A percentile compares a stretch with the other conserved stretches of the same genome.
These are phyloP conservation scores for Diceros bicornis DNA, from an alignment of 2,797 vertebrate genomes.

Conservation along the genomic window DNA sequence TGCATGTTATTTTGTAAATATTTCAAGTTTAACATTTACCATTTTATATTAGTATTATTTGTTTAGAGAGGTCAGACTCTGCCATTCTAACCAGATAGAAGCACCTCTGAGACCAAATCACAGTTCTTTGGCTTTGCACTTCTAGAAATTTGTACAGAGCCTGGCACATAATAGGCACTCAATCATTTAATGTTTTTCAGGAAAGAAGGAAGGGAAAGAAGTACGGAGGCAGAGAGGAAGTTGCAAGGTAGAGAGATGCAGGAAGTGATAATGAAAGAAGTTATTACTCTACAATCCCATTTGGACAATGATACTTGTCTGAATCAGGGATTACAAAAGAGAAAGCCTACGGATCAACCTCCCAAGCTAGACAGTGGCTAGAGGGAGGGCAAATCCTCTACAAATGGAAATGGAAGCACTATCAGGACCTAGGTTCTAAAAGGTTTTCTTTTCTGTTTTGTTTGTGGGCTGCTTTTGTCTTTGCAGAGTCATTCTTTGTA, in stretches of 20 bases:
- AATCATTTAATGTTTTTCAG: neutral
- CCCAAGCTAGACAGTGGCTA: neutral
- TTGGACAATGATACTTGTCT: neutral
- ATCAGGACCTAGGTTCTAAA: neutral
- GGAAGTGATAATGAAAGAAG: neutral
- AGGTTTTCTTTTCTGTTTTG: neutral
- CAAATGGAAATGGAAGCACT: neutral
- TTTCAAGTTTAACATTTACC: neutral
- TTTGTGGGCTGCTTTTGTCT: neutral
- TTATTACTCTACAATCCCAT: neutral
- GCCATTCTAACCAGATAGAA: neutral
- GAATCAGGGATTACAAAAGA: neutral
- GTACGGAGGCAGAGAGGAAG: neutral
- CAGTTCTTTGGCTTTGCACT: neutral
- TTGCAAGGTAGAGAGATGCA: neutral
- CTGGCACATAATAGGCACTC: neutral
- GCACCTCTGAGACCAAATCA: neutral
- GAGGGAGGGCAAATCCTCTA: neutral
- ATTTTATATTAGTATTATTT: neutral
- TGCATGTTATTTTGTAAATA: neutral
- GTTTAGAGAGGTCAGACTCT: neutral
- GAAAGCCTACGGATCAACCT: neutral
- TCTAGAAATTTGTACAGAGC: neutral
- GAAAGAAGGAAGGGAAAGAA: constrained; percentile 18
- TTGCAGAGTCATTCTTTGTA: neutral